phyloP scores from a whole-genome alignment of 2,888 invertebrate species.

The Aphelenchoides bicaudatus region DNA sequence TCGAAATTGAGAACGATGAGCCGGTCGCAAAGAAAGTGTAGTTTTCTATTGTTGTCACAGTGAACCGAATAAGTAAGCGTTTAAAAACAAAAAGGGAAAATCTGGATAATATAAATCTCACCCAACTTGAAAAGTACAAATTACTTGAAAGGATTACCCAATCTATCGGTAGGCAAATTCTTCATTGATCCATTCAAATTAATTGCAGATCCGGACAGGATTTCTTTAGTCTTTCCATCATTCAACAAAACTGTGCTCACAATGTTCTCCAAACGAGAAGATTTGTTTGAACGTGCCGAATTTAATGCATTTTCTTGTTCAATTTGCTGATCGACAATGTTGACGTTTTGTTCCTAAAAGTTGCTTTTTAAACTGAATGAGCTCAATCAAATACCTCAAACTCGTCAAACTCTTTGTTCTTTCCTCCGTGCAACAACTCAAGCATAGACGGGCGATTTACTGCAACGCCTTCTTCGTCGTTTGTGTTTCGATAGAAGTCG shows the following conservation, averaged over 20 bases:
- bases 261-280: background rate
- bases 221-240: too few relatives aligned
- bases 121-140: too few relatives aligned
- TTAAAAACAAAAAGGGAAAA: too few relatives aligned
- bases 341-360: constrained; percentile 26
- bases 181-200: constrained; percentile 1
- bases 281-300: background rate
- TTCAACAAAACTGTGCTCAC: background rate
- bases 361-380: background rate
- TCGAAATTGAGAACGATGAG: constrained; percentile 66
- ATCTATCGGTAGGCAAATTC: too few relatives aligned
- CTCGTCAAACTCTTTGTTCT: constrained; percentile 17
- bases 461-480: constrained; percentile 34
- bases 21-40: too few relatives aligned
- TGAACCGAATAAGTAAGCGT: too few relatives aligned
- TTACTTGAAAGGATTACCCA: too few relatives aligned
- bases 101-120: too few relatives aligned
- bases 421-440: constrained; percentile 52
- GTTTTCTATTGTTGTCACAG: too few relatives aligned
- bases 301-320: background rate
- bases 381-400: background rate
- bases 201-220: background rate
- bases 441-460: constrained; percentile 55
- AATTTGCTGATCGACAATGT: constrained; percentile 32
- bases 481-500: constrained; percentile 65